Evolutionary conservation across 2,797 vertebrate genomes (phyloP), one percentile per base, ranked within the genome.

Genomic region (Brachymystax lenok): DNA sequence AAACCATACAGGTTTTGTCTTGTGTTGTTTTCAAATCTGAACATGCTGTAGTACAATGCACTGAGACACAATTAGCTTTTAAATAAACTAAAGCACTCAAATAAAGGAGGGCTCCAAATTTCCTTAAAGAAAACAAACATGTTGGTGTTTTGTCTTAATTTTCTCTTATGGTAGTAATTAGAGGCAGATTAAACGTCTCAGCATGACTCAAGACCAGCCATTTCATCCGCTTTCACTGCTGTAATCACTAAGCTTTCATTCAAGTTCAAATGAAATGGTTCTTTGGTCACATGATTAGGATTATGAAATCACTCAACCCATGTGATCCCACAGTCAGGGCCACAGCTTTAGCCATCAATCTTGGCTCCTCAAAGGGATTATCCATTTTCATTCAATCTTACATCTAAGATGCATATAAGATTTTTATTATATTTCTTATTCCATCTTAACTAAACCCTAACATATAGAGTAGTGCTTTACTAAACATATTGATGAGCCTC

Each of bases 1-100:
- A 85, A 91, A 87, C n/a, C 86, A 86, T 83, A 85, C 79, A 83
- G 88, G 89, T 86, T 90, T 89, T 89, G 85, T 87, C 51, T 50
- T 24, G 69, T 70, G 35, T 51, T n/a, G 35, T 88, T 79, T 82
- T 83, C 61, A 30, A 81, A 81, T 89, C 84, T 83, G 79, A 89
- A 84, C 85, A 64, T 71, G 76, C 82, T 81, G 83, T 79, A 86
- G 64, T 80, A 70, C 73, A 79, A 75, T 59, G 54, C 2, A 59
- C 4, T 8, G 19, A 19, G 19, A 12, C 30, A 46, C 52, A 27
- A 66, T 66, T 46, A 10, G 40, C 27, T 14, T 21, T 27, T 66
- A 24, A 21, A 3, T 28, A 27, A 27, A 81, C 84, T 7, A 84
- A 79, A 85, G 79, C 82, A 86, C 74, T 72, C 84, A 84, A 80